Evolutionary conservation across 2,888 invertebrate genomes (phyloP), one percentile per base, ranked within the genome.

Genomic region (Sclerodermus sp.): DNA sequence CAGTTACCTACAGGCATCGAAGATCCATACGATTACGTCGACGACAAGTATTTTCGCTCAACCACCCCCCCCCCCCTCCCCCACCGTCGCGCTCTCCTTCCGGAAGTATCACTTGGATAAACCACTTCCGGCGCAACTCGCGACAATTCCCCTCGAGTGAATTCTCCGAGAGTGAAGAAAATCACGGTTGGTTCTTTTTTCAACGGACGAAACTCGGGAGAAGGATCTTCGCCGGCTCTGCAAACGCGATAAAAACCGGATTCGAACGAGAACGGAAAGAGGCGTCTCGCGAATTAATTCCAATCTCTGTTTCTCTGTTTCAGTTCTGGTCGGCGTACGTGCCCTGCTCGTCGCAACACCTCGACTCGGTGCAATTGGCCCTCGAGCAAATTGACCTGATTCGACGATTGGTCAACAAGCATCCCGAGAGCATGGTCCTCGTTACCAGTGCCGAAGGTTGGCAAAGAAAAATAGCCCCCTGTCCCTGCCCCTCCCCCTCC

Each of bases 271-370:
- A n/a, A n/a, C n/a, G n/a, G n/a, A n/a, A n/a, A n/a, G n/a, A n/a
- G n/a, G n/a, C n/a, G n/a, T n/a, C n/a, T n/a, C n/a, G n/a, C n/a
- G n/a, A n/a, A n/a, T n/a, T n/a, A n/a, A n/a, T n/a, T n/a, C n/a
- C n/a, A n/a, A n/a, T n/a, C n/a, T n/a, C n/a, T 18, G 17, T 42
- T 18, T 17, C 2, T 50, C 18, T 53, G 55, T 76, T 73, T 10
- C 76, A 85, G 84, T 84, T 84, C 60, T 85, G 84, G 84, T 82
- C 82, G n/a, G 82, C 82, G 14, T 85, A 82, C 68, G 82, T 82
- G 18, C 77, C 78, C 1, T 85, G 85, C 60, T 76, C 76, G 36
- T 77, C 82, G 12, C 83, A 84, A 68, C 79, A 81, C 64, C 79
- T 81, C 62, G 83, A 85, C 66, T 82, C 84, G 8, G 82, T 84